A percentile compares a stretch with the other conserved stretches of the same genome.
Conservation (phyloP, 2,888 invertebrate species). For the Elmis aenea region DNA sequence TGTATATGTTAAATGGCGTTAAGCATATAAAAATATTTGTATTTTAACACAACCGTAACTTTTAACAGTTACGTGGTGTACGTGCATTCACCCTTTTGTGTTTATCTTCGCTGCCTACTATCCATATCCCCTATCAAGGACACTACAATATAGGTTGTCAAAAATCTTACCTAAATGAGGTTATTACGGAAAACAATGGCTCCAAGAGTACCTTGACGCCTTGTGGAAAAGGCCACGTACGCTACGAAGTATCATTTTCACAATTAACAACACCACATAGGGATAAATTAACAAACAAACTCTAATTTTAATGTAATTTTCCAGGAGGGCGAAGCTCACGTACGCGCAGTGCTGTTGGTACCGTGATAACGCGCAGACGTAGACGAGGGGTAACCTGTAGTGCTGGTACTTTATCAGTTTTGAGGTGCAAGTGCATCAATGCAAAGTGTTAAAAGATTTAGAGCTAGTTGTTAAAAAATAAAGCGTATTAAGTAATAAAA, state of each 20-base stretch:
- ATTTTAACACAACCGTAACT: too few species aligned
- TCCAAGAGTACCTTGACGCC: slow-evolving; percentile 1
- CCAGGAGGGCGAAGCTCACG: slow-evolving; percentile 39
- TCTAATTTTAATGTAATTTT: slow-evolving; percentile 37
- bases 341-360: slow-evolving; percentile 37
- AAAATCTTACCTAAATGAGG: slow-evolving; percentile 14
- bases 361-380: slow-evolving; percentile 36
- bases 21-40: too few species aligned
- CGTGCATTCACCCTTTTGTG: too few species aligned
- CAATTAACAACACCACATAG: slow-evolving; percentile 34
- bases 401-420: too few species aligned
- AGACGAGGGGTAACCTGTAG: too few species aligned
- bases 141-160: slow-evolving; percentile 14
- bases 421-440: too few species aligned
- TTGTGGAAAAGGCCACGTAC: slow-evolving; percentile 2
- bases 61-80: too few species aligned
- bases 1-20: too few species aligned
- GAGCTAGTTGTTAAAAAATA: too few species aligned
- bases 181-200: slow-evolving; percentile 6
- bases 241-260: slow-evolving; percentile 8
- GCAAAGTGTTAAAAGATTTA: too few species aligned
- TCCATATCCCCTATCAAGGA: slow-evolving; percentile 8
- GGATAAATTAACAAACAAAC: slow-evolving; percentile 44
- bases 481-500: too few species aligned
- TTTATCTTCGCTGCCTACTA: neutral